phyloP scores from a whole-genome alignment of 2,888 invertebrate genomes.

The Mycogona germanica region DNA sequence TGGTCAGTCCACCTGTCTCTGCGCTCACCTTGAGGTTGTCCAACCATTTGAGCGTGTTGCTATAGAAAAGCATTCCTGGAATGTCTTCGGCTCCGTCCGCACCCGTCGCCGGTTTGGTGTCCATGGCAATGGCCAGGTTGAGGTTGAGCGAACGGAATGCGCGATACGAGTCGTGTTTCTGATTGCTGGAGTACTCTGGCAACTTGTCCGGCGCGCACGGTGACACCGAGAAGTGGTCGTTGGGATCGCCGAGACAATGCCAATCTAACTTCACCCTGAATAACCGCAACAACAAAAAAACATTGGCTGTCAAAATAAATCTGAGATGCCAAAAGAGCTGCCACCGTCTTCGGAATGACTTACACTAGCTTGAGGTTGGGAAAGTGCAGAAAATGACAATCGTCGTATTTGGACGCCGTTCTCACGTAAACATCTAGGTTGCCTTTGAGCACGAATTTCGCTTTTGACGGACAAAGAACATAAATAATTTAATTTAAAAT shows the following conservation, averaged over 20 bases:
- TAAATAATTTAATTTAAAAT: too few relatives aligned
- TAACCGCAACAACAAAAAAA: background rate
- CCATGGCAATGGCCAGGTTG: slow-evolving; percentile 61
- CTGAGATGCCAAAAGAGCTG: too few relatives aligned
- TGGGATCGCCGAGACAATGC: slow-evolving; percentile 83
- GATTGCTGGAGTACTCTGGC: slow-evolving; percentile 93
- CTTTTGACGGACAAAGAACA: slow-evolving; percentile 28
- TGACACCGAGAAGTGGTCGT: slow-evolving; percentile 90
- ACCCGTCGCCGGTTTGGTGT: slow-evolving; percentile 57
- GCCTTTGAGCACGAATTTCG: slow-evolving; percentile 76
- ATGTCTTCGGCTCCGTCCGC: slow-evolving; percentile 23
- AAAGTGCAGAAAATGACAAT: slow-evolving; percentile 82
- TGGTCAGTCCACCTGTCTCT: background rate
- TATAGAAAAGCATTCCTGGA: slow-evolving; percentile 58
- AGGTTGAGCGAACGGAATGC: slow-evolving; percentile 83
- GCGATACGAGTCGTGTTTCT: slow-evolving; percentile 87
- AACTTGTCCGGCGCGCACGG: slow-evolving; percentile 93
- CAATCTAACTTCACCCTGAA: slow-evolving; percentile 62
- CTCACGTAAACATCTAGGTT: slow-evolving; percentile 88
- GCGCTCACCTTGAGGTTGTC: slow-evolving; percentile 83
- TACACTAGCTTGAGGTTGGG: slow-evolving; percentile 69
- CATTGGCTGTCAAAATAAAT: background rate
- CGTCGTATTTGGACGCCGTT: slow-evolving; percentile 98
- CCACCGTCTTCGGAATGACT: slow-evolving; percentile 17
- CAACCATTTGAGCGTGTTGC: slow-evolving; percentile 90